Conservation (phyloP, 1,140 invertebrate genomes). For the Drosophila sechellia region DNA sequence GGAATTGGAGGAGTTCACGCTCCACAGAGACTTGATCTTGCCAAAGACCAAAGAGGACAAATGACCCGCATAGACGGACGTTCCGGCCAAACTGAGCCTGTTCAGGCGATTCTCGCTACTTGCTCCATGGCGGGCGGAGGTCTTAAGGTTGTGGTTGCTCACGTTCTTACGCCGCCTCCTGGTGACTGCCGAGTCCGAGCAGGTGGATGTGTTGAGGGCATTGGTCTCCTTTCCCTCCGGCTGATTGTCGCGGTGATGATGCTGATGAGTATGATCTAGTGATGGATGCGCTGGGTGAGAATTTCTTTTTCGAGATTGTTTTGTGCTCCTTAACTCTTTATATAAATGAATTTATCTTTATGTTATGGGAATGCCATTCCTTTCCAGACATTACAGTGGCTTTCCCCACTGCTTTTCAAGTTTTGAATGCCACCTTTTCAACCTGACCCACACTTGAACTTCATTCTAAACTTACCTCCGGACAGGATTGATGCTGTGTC, state of each 20-base stretch:
- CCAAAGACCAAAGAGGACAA: constrained; percentile 92
- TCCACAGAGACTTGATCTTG: constrained; percentile 94
- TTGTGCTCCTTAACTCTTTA: not conserved
- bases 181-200: constrained; percentile 81
- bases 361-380: too few relatives aligned
- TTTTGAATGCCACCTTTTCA: not conserved
- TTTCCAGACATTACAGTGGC: not conserved
- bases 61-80: constrained; percentile 86
- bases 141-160: constrained; percentile 75
- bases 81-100: constrained; percentile 78
- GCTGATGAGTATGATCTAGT: constrained; percentile 37
- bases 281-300: constrained; percentile 39
- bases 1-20: constrained; percentile 88
- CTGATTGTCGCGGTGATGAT: constrained; percentile 34
- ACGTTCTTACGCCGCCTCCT: constrained; percentile 74
- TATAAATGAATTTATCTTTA: too few relatives aligned
- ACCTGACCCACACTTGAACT: constrained; percentile 20
- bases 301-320: constrained; percentile 5
- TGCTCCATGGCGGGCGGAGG: constrained; percentile 63
- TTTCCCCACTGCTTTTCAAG: not conserved
- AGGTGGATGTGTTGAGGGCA: constrained; percentile 80
- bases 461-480: constrained; percentile 62
- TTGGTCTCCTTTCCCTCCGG: constrained; percentile 67
- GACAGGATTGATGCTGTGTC: constrained; percentile 77
- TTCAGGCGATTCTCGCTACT: constrained; percentile 79